Evolutionary conservation across 2,888 invertebrate genomes (phyloP), one percentile per base, ranked within the genome.

Genomic region (Pasiphila rectangulata): DNA sequence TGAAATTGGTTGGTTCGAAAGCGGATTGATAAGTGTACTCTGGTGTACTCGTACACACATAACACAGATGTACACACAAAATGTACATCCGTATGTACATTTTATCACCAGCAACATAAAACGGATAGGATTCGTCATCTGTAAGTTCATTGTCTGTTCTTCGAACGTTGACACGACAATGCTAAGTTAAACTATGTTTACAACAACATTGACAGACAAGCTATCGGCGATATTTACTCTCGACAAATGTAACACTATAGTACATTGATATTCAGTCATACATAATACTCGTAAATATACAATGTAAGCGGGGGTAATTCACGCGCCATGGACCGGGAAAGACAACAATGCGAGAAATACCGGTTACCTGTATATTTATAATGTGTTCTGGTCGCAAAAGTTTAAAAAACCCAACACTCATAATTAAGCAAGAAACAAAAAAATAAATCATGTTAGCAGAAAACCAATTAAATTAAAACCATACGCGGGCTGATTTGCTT

Each of bases 401-500:
- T n/a, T n/a, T n/a, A n/a, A n/a, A n/a, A n/a, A n/a, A n/a, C n/a
- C n/a, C n/a, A n/a, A n/a, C n/a, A n/a, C n/a, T n/a, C n/a, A n/a
- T n/a, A n/a, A n/a, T n/a, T n/a, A n/a, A n/a, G n/a, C n/a, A n/a
- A n/a, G n/a, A n/a, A n/a, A n/a, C n/a, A n/a, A n/a, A n/a, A n/a
- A n/a, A n/a, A n/a, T n/a, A 30, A 41, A 42, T 32, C 17, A 20
- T 34, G 20, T 29, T 41, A 39, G 23, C 46, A 51, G 39, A 35
- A 42, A 27, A 39, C 19, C 34, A 44, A 51, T n/a, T n/a, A 38
- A 29, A 29, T 46, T 48, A 64, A 57, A 60, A 57, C 51, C 61
- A 59, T 69, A 69, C 63, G 54, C 69, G 56, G 36, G 46, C 48
- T 57, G 50, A 62, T 46, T 56, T 48, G 40, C 63, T 55, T 45